phyloP scores from a whole-genome alignment of 2,797 vertebrate species.

The Podarcis siculus region DNA sequence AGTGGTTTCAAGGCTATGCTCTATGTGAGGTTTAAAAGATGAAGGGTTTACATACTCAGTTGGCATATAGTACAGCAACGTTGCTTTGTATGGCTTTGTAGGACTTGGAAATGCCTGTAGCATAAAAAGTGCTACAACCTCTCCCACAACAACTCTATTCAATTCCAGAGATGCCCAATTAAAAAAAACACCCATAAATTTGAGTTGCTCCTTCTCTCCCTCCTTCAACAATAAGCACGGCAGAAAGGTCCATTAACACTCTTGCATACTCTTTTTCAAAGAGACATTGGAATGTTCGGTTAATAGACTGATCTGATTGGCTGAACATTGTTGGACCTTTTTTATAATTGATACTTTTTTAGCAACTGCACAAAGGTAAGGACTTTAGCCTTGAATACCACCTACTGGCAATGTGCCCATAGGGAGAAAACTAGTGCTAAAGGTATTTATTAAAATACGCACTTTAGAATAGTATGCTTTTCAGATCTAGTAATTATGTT shows the following conservation, averaged over 20 bases:
- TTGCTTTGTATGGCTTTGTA: slow-evolving; percentile 65
- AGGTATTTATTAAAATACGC: slow-evolving; percentile 70
- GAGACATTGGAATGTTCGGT: slow-evolving; percentile 63
- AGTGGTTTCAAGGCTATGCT: slow-evolving; percentile 59
- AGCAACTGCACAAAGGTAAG: slow-evolving; percentile 66
- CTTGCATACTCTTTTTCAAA: slow-evolving; percentile 60
- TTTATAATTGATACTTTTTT: slow-evolving; percentile 74
- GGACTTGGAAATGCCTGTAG: slow-evolving; percentile 60
- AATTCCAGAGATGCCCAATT: slow-evolving; percentile 63
- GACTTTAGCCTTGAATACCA: slow-evolving; percentile 75
- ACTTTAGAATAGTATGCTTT: slow-evolving; percentile 67
- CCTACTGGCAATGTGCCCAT: slow-evolving; percentile 68
- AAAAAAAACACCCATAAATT: slow-evolving; percentile 70
- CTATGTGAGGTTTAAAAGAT: slow-evolving; percentile 56
- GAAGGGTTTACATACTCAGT: slow-evolving; percentile 52
- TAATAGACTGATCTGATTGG: slow-evolving; percentile 62
- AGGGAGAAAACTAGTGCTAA: slow-evolving; percentile 68
- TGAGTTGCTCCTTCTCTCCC: slow-evolving; percentile 67
- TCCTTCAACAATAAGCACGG: slow-evolving; percentile 63
- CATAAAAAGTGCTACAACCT: slow-evolving; percentile 56
- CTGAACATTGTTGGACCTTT: slow-evolving; percentile 69
- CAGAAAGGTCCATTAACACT: slow-evolving; percentile 55
- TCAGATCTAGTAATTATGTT: slow-evolving; percentile 67
- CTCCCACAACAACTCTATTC: slow-evolving; percentile 65
- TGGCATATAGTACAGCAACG: slow-evolving; percentile 58